A percentile compares a stretch with the other conserved stretches of the same genome.
Conservation (phyloP, 2,797 vertebrate genomes). For the Chanos chanos region DNA sequence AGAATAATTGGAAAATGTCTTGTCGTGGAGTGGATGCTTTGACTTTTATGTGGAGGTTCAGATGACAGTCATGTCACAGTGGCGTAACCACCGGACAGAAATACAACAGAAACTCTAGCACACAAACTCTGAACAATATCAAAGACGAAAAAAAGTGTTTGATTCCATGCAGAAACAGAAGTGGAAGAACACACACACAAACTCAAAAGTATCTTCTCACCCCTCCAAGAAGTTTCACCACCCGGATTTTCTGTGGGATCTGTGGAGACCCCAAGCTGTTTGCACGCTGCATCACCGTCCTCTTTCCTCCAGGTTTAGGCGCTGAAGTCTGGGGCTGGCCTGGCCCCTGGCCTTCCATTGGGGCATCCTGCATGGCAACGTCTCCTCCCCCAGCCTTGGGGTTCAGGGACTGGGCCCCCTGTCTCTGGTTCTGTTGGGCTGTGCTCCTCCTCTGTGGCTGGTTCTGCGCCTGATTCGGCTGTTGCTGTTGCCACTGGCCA, state of each 20-base stretch:
- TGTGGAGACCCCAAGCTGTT: conserved; percentile 73
- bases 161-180: conserved; percentile 9
- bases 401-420: conserved; percentile 39
- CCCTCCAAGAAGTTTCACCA: conserved; percentile 88
- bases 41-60: conserved; percentile 16
- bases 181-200: neutral
- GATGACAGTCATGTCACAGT: conserved; percentile 29
- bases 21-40: neutral
- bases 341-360: conserved; percentile 34
- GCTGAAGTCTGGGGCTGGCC: conserved; percentile 49
- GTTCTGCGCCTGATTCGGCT: conserved; percentile 58
- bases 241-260: conserved; percentile 87
- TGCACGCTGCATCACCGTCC: conserved; percentile 93
- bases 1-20: conserved; percentile 40
- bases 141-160: conserved; percentile 26
- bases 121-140: conserved; percentile 39
- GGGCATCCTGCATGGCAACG: conserved; percentile 51
- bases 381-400: conserved; percentile 46
- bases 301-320: conserved; percentile 79
- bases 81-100: conserved; percentile 13
- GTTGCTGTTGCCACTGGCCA: conserved; percentile 61
- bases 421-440: conserved; percentile 66
- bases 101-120: conserved; percentile 26
- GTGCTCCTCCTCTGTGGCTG: conserved; percentile 67
- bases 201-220: conserved; percentile 71